Conservation (phyloP, 2,888 invertebrate species). For the Idaea straminata region DNA sequence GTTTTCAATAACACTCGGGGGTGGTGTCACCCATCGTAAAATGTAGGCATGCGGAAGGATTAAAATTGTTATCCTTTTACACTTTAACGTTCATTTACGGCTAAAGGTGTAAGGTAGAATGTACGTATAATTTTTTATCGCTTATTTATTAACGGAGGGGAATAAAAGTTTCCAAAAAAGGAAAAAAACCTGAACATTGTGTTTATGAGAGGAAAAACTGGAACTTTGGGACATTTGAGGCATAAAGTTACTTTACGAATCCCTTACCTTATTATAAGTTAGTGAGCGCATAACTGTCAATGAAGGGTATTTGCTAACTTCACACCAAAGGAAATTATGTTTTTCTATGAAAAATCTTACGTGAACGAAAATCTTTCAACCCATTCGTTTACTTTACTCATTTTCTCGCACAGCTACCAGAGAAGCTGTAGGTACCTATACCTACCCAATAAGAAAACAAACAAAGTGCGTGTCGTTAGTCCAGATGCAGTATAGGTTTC, state of each 20-base stretch:
- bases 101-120: slow-evolving; percentile 9
- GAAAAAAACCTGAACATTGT: neutral
- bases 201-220: neutral
- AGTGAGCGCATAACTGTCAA: neutral
- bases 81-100: slow-evolving; percentile 25
- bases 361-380: neutral
- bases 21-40: slow-evolving; percentile 36
- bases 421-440: no score
- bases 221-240: slow-evolving; percentile 1
- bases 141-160: slow-evolving; percentile 2
- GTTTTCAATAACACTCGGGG: slow-evolving; percentile 44
- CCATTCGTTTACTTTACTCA: neutral
- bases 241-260: slow-evolving; percentile 2
- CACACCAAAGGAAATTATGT: neutral
- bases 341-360: no score
- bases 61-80: slow-evolving; percentile 35
- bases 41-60: slow-evolving; percentile 36
- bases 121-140: slow-evolving; percentile 8
- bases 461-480: no score
- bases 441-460: no score
- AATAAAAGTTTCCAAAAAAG: neutral
- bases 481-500: no score
- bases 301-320: neutral
- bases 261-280: neutral
- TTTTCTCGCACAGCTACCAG: neutral